Evolutionary conservation across 2,113 vertebrate genomes (phyloP), one percentile per base, ranked within the genome.

Genomic region (Illadopsis cleaveri): DNA sequence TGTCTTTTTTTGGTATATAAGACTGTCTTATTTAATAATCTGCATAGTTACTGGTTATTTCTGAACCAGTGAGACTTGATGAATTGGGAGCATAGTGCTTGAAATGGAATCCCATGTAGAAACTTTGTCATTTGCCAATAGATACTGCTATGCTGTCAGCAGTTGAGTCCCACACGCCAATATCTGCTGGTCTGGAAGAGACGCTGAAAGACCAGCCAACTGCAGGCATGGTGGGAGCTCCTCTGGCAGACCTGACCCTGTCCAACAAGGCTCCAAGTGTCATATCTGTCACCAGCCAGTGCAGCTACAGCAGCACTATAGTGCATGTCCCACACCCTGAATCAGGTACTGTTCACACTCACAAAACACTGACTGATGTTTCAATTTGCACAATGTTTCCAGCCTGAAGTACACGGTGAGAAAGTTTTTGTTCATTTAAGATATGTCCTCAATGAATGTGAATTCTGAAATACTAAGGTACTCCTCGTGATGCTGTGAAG

Each of bases 301-400:
- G 98, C 97, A 99, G 98, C 76, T 98, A 98, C 98, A 98, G 98
- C 98, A 98, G 98, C 98, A 98, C 98, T 76, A 97, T 98, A 11
- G 98, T 98, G 28, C 98, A 98, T 9, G 97, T 98, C 60, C 99
- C 98, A 4, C 98, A 98, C 64, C 98, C 98, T 2, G 98, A 99
- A 95, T 98, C 99, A 97, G 99, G 99, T 97, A 97, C 88, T 61
- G 50, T 45, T 88, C 62, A 42, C 53, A 28, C 65, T 56, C 3
- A 3, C 31, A 40, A 45, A 88, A 61, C 21, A 19, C 71, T 47
- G 75, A 15, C 31, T 53, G 56, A 11, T 65, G 21, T 60, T 64
- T 76, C 18, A 47, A 19, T 85, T 68, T 60, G 50, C 33, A 8
- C 54, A 18, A 1, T 56, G 30, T 87, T 91, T 82, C 68, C 57